These are phyloP conservation scores for Eubasilissa regina DNA, from an alignment of 1,140 invertebrate genomes.

Conservation along the genomic window DNA sequence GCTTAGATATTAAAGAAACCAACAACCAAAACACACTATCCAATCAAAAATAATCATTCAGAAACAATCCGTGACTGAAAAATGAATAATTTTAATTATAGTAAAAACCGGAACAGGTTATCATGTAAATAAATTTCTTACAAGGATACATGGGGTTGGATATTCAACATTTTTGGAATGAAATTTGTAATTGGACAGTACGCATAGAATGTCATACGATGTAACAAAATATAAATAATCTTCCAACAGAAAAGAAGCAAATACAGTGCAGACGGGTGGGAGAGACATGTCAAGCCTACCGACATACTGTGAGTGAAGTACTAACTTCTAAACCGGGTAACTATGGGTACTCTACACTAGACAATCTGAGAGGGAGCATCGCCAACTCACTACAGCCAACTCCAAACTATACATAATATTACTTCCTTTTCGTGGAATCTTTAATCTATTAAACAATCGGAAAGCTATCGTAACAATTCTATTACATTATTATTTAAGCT, in stretches of 20 bases:
- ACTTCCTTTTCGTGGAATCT: constrained; percentile 31
- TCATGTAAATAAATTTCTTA: no score
- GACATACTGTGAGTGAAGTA: constrained; percentile 7
- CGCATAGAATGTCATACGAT: neutral
- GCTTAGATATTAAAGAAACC: constrained; percentile 47
- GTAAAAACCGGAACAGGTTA: no score
- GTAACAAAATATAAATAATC: constrained; percentile 6
- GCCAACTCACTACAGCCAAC: constrained; percentile 6
- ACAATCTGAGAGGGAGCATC: constrained; percentile 36
- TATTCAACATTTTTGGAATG: no score
- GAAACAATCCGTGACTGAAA: constrained; percentile 20
- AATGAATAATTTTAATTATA: no score
- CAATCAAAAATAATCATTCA: constrained; percentile 37
- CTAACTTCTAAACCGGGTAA: constrained; percentile 41
- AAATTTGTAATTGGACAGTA: neutral
- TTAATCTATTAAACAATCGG: constrained; percentile 51
- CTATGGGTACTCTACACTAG: constrained; percentile 45
- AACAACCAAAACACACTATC: constrained; percentile 45
- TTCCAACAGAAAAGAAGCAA: constrained; percentile 19
- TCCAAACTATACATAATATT: constrained; percentile 44
- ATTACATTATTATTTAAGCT: constrained; percentile 56
- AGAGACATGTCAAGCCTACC: constrained; percentile 11
- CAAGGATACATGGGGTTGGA: no score
- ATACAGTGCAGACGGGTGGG: neutral
- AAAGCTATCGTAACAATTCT: constrained; percentile 60